phyloP scores from a whole-genome alignment of 2,888 invertebrate genomes.

The Plebejus anna region DNA sequence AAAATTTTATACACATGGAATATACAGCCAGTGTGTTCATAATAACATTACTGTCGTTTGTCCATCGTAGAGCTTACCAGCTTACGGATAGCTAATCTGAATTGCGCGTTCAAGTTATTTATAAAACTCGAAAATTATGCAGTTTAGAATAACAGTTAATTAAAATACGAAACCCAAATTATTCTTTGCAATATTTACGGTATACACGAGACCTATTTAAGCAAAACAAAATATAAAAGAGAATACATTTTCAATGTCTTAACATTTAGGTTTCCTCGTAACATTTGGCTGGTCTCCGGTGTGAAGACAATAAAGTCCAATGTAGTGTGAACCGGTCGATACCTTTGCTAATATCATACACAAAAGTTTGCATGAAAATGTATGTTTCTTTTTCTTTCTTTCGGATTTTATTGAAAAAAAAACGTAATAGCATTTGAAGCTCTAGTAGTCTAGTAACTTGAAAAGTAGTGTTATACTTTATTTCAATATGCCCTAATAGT shows the following conservation, averaged over 20 bases:
- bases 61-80: not conserved
- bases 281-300: slow-evolving; percentile 22
- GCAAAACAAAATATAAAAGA: not conserved
- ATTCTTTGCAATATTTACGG: not conserved
- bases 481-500: no score
- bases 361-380: slow-evolving; percentile 35
- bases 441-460: no score
- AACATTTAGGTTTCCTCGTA: slow-evolving; percentile 22
- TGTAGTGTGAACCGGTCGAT: slow-evolving; percentile 56
- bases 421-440: no score
- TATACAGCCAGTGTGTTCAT: not conserved
- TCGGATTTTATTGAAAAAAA: not conserved
- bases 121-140: no score
- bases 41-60: no score
- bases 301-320: slow-evolving; percentile 47
- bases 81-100: no score
- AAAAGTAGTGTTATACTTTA: no score
- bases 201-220: not conserved
- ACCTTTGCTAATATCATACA: slow-evolving; percentile 41
- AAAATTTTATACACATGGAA: no score
- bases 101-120: no score
- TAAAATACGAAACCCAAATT: no score
- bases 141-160: no score
- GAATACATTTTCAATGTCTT: not conserved
- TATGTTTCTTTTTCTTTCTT: not conserved